These are phyloP conservation scores for Himalopsyche kuldschensis DNA, from an alignment of 2,888 invertebrate genomes.

Conservation along the genomic window DNA sequence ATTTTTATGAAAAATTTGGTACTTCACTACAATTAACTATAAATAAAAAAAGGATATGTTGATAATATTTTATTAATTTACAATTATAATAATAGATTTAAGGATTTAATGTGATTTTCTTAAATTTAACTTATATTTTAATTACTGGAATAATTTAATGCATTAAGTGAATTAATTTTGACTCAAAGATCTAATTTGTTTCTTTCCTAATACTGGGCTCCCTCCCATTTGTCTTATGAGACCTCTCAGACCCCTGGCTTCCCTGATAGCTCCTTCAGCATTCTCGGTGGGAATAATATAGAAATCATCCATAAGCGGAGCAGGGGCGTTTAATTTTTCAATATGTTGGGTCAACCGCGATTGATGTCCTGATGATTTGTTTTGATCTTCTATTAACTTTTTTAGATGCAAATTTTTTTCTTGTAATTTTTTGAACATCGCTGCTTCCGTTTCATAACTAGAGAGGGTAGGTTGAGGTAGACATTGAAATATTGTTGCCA, in stretches of 20 bases:
- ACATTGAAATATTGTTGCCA: slow-evolving; percentile 85
- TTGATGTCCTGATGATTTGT: slow-evolving; percentile 58
- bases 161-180: slow-evolving; percentile 48
- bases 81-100: no score
- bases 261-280: slow-evolving; percentile 61
- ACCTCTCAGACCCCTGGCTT: slow-evolving; percentile 76
- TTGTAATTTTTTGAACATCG: slow-evolving; percentile 76
- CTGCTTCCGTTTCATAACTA: slow-evolving; percentile 83
- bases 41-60: no score
- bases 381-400: slow-evolving; percentile 42
- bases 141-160: no score
- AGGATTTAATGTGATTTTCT: no score
- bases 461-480: slow-evolving; percentile 85
- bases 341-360: slow-evolving; percentile 67
- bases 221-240: slow-evolving; percentile 83
- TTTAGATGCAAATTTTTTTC: slow-evolving; percentile 78
- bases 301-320: slow-evolving; percentile 88
- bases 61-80: no score
- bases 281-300: slow-evolving; percentile 84
- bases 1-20: no score
- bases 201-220: slow-evolving; percentile 79
- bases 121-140: no score
- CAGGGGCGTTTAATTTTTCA: slow-evolving; percentile 61
- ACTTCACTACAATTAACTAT: no score
- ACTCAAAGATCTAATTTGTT: slow-evolving; percentile 58